Evolutionary conservation across 2,888 invertebrate species (phyloP), one percentile per base, ranked within the genome.

Genomic region (Phymatocera aterrima): DNA sequence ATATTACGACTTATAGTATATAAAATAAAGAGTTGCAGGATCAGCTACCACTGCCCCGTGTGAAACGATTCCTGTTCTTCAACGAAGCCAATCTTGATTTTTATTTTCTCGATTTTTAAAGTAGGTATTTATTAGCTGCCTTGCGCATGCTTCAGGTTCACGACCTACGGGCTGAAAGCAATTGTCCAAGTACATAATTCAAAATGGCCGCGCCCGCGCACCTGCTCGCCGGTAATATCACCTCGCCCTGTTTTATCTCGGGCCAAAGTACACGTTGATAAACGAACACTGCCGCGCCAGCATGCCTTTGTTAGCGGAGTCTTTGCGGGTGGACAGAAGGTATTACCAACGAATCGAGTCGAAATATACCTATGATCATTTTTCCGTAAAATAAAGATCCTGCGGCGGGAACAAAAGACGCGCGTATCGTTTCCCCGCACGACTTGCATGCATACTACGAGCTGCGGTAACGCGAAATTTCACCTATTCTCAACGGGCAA

Each of bases 161-260:
- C 15, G 43, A 34, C 10, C 28, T 46, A 5, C n/a, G 24, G 68
- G 31, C 68, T 68, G 68, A 0, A 68, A 68, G 46, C 12, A 68
- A 68, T 68, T 46, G 68, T 24, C 46, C 68, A 68, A 28, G 68
- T 46, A 24, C 68, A 68, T 68, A 68, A 68, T 68, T 68, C 68
- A 46, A 46, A 46, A 68, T 46, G 68, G 68, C 28, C 68, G 31
- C n/a, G n/a, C n/a, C n/a, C n/a, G 21, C 28, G 28, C 28, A 28
- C 12, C 46, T 28, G 6, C 24, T 46, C 28, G 1, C n/a, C 28
- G 21, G 28, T 1, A 24, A 68, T 12, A 46, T 43, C 24, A 46
- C 12, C 28, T 46, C n/a, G 12, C 24, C 12, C 12, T 68, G n/a
- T 68, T 68, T 68, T 46, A 46, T 68, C 43, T 68, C 65, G 0